phyloP scores from a whole-genome alignment of 2,888 invertebrate species.

The Monochamus alternatus region DNA sequence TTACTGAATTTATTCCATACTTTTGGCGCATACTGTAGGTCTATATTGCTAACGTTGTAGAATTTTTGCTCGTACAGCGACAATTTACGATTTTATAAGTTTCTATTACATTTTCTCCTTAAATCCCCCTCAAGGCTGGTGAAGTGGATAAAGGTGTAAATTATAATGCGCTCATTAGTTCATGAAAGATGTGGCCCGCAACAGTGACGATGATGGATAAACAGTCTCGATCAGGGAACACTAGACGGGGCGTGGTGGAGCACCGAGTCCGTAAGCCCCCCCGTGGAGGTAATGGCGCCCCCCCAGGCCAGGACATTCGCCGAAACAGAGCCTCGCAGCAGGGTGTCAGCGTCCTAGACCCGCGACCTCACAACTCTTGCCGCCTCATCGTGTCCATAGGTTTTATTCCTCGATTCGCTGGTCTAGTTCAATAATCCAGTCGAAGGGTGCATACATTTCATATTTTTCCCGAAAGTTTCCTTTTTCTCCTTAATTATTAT shows the following conservation, averaged over 20 bases:
- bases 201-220: slow-evolving; percentile 42
- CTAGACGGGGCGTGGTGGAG: slow-evolving; percentile 65
- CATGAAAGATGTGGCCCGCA: not conserved
- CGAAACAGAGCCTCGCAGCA: slow-evolving; percentile 64
- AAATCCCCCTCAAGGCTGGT: too few relatives aligned
- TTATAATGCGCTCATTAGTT: too few relatives aligned
- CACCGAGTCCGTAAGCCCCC: slow-evolving; percentile 60
- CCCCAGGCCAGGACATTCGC: slow-evolving; percentile 64
- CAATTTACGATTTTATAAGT: too few relatives aligned
- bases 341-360: slow-evolving; percentile 55
- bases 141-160: too few relatives aligned
- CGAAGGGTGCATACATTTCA: not conserved
- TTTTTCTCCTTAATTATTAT: too few relatives aligned
- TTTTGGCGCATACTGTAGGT: too few relatives aligned
- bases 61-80: too few relatives aligned
- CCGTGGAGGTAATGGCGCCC: slow-evolving; percentile 67
- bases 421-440: slow-evolving; percentile 8
- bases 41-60: too few relatives aligned
- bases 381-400: slow-evolving; percentile 33
- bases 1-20: too few relatives aligned
- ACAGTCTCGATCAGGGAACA: slow-evolving; percentile 43
- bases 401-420: slow-evolving; percentile 7
- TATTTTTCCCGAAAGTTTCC: too few relatives aligned
- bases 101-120: too few relatives aligned
- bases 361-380: slow-evolving; percentile 40